Evolutionary conservation across 1,140 invertebrate genomes (phyloP), one percentile per base, ranked within the genome.

Genomic region (Galleria mellonella): DNA sequence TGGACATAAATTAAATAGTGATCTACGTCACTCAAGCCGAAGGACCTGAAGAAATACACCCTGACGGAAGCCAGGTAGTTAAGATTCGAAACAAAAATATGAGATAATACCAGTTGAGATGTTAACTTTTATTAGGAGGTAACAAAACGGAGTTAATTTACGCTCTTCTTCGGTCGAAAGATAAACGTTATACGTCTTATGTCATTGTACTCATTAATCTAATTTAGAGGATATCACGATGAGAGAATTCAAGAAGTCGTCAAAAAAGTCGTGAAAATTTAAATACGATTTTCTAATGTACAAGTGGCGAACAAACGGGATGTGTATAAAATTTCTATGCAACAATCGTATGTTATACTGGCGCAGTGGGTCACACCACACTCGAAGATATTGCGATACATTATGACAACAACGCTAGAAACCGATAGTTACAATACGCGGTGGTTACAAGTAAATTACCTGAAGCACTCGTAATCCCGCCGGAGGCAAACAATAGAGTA

Each of bases 51-150:
- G 67, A 72, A 62, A 76, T 69, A 67, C 59, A 43, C 54, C 62
- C 56, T 68, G 73, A 72, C 73, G 72, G 73, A 79, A 84, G 79
- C 71, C 77, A 84, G 79, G 79, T 82, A 84, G 72, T 82, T 67
- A 79, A 84, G 77, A 84, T 84, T 54, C 55, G 43, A 71, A 74
- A 79, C 72, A 75, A 79, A 72, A 78, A 74, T 77, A 68, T 71
- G 47, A 73, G 79, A 83, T 83, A 83, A 83, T 64, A 60, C 49
- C 46, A 65, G 68, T 79, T 74, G 66, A 84, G 77, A 76, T 77
- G 77, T 84, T 72, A 67, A 55, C 48, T 77, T 84, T 83, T 83
- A 83, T 82, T 76, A 62, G 71, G 55, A 70, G 62, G 65, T 73
- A 75, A 79, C 76, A 72, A 79, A 75, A 57, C 67, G 62, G 53